A percentile compares a stretch with the other conserved stretches of the same genome.
phyloP scores from a whole-genome alignment of 2,797 vertebrate species.

The Sebastes iracundus region DNA sequence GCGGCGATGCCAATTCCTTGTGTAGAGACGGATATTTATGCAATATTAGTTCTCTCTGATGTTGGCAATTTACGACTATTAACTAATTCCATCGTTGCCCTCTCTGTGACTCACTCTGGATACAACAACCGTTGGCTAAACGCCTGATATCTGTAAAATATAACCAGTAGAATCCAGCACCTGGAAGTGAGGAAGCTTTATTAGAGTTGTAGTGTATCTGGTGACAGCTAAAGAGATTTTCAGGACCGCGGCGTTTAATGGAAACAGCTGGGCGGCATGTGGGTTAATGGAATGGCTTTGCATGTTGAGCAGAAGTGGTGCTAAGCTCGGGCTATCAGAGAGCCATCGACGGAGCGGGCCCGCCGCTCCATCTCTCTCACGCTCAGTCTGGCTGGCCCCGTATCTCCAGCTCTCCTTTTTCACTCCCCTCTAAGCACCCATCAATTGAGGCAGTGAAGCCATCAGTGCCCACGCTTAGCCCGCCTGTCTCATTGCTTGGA shows the following conservation, averaged over 20 bases:
- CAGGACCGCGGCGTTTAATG: slow-evolving; percentile 53
- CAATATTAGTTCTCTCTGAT: slow-evolving; percentile 11
- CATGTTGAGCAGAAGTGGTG: slow-evolving; percentile 68
- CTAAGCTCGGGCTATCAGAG: slow-evolving; percentile 59
- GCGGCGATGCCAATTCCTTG: slow-evolving; percentile 12
- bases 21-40: slow-evolving; percentile 22
- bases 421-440: slow-evolving; percentile 68
- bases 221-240: slow-evolving; percentile 50
- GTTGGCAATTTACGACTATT: slow-evolving; percentile 31
- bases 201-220: slow-evolving; percentile 37
- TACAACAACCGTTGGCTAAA: slow-evolving; percentile 22
- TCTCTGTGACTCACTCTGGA: slow-evolving; percentile 29
- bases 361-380: slow-evolving; percentile 45
- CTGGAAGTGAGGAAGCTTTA: slow-evolving; percentile 44
- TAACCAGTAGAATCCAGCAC: slow-evolving; percentile 36
- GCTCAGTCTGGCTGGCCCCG: slow-evolving; percentile 28
- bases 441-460: slow-evolving; percentile 76
- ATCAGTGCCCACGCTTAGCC: slow-evolving; percentile 71
- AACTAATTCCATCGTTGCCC: slow-evolving; percentile 33
- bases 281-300: slow-evolving; percentile 65
- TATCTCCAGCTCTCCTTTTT: slow-evolving; percentile 53
- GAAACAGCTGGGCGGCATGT: slow-evolving; percentile 62
- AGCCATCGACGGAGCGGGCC: slow-evolving; percentile 53
- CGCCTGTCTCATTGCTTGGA: slow-evolving; percentile 60
- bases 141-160: slow-evolving; percentile 30